Evolutionary conservation across 2,113 vertebrate species (phyloP).

Genomic region (Caranx ignobilis): DNA sequence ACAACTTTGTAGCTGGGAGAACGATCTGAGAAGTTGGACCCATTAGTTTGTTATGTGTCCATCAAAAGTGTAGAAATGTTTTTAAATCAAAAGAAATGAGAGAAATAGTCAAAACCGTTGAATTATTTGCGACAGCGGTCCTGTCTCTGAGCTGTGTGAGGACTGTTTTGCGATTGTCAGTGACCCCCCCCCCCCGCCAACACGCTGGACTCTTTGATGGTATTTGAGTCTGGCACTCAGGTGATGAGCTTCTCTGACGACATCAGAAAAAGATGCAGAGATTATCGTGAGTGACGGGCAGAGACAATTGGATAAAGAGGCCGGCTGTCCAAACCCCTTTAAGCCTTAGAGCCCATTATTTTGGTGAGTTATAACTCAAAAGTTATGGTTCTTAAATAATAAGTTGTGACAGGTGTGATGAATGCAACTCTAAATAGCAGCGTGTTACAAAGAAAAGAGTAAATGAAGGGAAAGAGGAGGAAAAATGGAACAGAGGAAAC

Average conservation of each 20-base stretch:
- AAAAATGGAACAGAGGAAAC: background rate
- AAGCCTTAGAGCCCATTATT: conserved; percentile 47
- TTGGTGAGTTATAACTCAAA: conserved; percentile 16
- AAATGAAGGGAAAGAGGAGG: conserved; percentile 1
- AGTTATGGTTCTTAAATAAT: conserved; percentile 15
- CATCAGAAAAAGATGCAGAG: background rate
- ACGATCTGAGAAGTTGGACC: too few species aligned
- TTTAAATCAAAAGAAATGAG: background rate
- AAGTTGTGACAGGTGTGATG: conserved; percentile 10
- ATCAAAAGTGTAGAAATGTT: background rate
- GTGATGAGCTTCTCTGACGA: conserved; percentile 12
- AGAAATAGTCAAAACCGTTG: too few species aligned
- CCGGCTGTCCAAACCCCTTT: conserved; percentile 39
- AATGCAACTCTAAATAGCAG: conserved; percentile 4
- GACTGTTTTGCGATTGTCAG: background rate
- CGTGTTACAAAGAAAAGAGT: conserved; percentile 2
- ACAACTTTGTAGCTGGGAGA: too few species aligned
- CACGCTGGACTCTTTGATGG: background rate
- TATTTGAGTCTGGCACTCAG: conserved; percentile 13
- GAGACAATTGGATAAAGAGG: conserved; percentile 25
- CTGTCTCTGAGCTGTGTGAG: too few species aligned
- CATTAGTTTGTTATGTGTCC: background rate
- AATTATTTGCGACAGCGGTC: background rate
- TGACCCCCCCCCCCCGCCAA: background rate
- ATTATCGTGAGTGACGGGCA: conserved; percentile 21